Evolutionary conservation across 2,797 vertebrate species (phyloP).

Genomic region (Pipistrellus kuhlii): DNA sequence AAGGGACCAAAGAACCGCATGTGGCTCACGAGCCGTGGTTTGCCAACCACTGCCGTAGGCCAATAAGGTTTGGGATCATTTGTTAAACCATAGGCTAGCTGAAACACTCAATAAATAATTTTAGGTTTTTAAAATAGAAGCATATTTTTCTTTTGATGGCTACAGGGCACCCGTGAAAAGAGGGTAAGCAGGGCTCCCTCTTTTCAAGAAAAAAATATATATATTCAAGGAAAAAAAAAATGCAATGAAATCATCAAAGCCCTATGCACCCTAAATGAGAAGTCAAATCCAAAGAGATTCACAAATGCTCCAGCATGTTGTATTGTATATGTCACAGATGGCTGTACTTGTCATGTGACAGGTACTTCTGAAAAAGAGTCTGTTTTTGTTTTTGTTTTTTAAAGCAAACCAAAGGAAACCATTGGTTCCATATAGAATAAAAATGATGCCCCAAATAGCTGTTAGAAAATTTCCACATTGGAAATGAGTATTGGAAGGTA

Average conservation of each 20-base stretch:
- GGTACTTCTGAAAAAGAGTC: conserved; percentile 3
- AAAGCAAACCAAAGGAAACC: not conserved
- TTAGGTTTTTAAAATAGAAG: conserved; percentile 31
- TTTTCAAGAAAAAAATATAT: no score
- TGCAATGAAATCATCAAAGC: not conserved
- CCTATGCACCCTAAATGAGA: not conserved
- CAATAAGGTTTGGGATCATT: not conserved
- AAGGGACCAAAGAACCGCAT: no score
- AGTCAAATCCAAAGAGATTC: not conserved
- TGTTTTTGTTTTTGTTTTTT: not conserved
- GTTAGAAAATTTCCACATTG: not conserved
- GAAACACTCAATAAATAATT: not conserved
- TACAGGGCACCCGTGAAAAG: not conserved
- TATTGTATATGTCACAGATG: not conserved
- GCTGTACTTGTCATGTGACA: not conserved
- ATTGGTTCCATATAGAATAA: not conserved
- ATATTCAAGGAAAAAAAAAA: not conserved
- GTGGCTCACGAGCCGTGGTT: no score
- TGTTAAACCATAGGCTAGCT: not conserved
- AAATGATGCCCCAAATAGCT: not conserved
- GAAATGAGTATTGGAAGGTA: not conserved
- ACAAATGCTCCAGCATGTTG: not conserved
- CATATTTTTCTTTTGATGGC: not conserved
- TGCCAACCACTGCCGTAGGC: no score
- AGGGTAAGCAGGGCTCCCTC: not conserved